A percentile compares a stretch with the other conserved stretches of the same genome.
phyloP scores from a whole-genome alignment of 2,888 invertebrate genomes.

The Magallana nippona region DNA sequence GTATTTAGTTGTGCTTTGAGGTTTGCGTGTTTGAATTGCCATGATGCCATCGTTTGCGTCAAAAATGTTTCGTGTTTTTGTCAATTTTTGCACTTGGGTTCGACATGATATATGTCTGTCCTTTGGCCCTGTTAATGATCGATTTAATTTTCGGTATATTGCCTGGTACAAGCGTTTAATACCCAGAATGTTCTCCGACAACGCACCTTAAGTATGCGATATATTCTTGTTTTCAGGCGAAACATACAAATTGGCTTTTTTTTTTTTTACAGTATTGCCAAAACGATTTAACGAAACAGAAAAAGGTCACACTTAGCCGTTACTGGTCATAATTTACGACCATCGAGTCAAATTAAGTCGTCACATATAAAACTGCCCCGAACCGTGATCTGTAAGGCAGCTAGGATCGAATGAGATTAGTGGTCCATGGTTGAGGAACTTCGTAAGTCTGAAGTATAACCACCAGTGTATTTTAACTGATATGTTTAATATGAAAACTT shows the following conservation, averaged over 20 bases:
- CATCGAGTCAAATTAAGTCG: not conserved
- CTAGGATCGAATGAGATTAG: not conserved
- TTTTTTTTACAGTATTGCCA: too few species aligned
- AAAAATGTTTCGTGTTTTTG: not conserved
- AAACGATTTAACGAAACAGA: too few species aligned
- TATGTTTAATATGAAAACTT: too few species aligned
- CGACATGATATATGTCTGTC: not conserved
- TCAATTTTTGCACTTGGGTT: constrained; percentile 10
- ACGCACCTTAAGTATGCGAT: not conserved
- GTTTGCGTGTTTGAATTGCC: not conserved
- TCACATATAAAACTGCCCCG: not conserved
- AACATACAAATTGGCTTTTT: too few species aligned
- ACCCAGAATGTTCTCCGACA: not conserved
- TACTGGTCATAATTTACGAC: too few species aligned
- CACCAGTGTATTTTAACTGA: not conserved
- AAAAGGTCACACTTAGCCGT: too few species aligned
- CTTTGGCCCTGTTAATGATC: not conserved
- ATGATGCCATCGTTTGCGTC: not conserved
- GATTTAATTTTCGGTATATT: constrained; percentile 5
- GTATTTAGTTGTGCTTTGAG: not conserved
- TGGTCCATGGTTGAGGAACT: not conserved
- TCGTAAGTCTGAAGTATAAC: not conserved
- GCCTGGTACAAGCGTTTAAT: constrained; percentile 7
- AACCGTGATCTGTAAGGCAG: not conserved
- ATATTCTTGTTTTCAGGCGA: not conserved